phyloP scores from a whole-genome alignment of 1,140 invertebrate species.

The Ostrea edulis region DNA sequence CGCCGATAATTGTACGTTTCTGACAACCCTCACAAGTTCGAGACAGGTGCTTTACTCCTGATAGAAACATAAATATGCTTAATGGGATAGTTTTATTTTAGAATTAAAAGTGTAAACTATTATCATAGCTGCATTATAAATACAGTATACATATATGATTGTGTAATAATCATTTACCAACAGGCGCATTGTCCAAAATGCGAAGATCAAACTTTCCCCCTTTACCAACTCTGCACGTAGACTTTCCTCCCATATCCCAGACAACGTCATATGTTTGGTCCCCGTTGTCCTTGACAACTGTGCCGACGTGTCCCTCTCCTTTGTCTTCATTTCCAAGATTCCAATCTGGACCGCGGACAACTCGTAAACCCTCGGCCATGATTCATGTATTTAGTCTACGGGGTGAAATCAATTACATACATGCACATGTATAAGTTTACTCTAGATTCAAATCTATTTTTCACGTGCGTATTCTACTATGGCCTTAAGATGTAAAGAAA shows the following conservation, averaged over 20 bases:
- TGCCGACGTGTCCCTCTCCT: constrained; percentile 71
- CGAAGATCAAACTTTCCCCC: constrained; percentile 63
- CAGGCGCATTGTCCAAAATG: constrained; percentile 63
- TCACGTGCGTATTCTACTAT: too few species aligned
- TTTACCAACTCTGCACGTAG: constrained; percentile 59
- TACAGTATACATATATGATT: not conserved
- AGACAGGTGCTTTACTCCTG: constrained; percentile 63
- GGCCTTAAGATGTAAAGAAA: too few species aligned
- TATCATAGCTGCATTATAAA: too few species aligned
- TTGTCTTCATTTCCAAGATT: constrained; percentile 64
- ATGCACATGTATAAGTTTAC: too few species aligned
- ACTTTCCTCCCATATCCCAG: constrained; percentile 64
- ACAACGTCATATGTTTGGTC: constrained; percentile 60
- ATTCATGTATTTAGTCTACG: not conserved
- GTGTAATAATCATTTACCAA: constrained; percentile 51
- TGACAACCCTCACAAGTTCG: constrained; percentile 64
- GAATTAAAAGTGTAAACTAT: too few species aligned
- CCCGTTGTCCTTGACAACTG: constrained; percentile 60
- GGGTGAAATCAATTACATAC: not conserved
- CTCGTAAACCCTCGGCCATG: constrained; percentile 59
- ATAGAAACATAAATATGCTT: not conserved
- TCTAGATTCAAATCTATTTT: too few species aligned
- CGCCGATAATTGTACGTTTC: constrained; percentile 56
- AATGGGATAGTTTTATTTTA: too few species aligned
- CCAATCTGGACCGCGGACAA: constrained; percentile 71